Evolutionary conservation across 2,888 invertebrate species (phyloP), one percentile per base, ranked within the genome.

Genomic region (Pristionchus arcanus): DNA sequence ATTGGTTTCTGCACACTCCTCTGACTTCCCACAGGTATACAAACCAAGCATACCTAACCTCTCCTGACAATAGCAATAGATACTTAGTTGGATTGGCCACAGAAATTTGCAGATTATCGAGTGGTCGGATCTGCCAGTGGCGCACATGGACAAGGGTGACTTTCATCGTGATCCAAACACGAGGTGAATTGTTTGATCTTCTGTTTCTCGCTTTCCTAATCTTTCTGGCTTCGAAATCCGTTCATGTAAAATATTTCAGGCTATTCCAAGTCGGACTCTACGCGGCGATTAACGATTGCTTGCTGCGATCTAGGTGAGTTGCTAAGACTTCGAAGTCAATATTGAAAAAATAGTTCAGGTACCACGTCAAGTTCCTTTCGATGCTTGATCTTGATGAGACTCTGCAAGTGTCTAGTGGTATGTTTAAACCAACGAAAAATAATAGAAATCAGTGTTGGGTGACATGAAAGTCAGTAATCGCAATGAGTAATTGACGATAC

Each of bases 61-160:
- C n/a, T n/a, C n/a, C n/a, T n/a, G n/a, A n/a, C n/a, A n/a, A n/a
- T n/a, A n/a, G n/a, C n/a, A n/a, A n/a, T n/a, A n/a, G n/a, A n/a
- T n/a, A n/a, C n/a, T n/a, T n/a, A n/a, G n/a, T n/a, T n/a, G n/a
- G n/a, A n/a, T n/a, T n/a, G n/a, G n/a, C n/a, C n/a, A n/a, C n/a
- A n/a, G n/a, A n/a, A n/a, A 21, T 16, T 86, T 86, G 16, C 66
- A 87, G 87, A 71, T 92, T 34, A 89, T 92, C 19, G 90, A 91
- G 63, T 92, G 92, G 92, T 91, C 91, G 34, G 92, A 92, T 90
- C 83, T 92, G 11, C 92, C 92, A 13, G 91, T 91, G 19, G 86
- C 90, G 31, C 34, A 89, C 5, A 90, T 89, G n/a, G 90, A 91
- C 66, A 85, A 85, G 4, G 68, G 66, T 37, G 68, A 88, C 25